Evolutionary conservation across 2,797 vertebrate species (phyloP).

Genomic region (Natrix natrix): DNA sequence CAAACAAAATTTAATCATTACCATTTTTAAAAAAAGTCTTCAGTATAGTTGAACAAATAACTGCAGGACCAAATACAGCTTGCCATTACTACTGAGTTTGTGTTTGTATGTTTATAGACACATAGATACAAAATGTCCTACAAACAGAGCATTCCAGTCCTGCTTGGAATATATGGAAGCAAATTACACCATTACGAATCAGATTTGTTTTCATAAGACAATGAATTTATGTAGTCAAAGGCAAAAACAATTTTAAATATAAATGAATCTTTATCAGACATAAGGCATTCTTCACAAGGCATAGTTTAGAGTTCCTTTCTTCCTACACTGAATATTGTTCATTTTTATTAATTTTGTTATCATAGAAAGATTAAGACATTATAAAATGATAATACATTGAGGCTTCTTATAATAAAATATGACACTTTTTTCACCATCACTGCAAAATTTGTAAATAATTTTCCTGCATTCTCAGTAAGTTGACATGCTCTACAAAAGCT

Average conservation of each 20-base stretch:
- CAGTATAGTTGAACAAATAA: not conserved
- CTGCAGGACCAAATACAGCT: not conserved
- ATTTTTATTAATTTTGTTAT: not conserved
- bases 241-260: not conserved
- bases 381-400: not conserved
- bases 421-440: not conserved
- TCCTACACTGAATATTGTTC: not conserved
- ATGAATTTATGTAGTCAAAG: not conserved
- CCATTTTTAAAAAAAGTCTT: not conserved
- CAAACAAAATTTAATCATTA: not conserved
- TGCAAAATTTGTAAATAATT: not conserved
- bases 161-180: not conserved
- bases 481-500: slow-evolving; percentile 12
- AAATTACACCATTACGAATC: not conserved
- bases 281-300: not conserved
- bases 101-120: not conserved
- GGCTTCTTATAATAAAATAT: not conserved
- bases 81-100: not conserved
- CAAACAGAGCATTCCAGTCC: not conserved
- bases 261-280: slow-evolving; percentile 5
- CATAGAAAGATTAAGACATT: not conserved
- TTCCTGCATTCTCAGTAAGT: not conserved
- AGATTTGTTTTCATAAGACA: not conserved
- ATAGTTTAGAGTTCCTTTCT: not conserved
- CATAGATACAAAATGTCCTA: not conserved